A percentile compares a stretch with the other conserved stretches of the same genome.
Conservation (phyloP, 2,113 vertebrate species). For the Narcine bancroftii region DNA sequence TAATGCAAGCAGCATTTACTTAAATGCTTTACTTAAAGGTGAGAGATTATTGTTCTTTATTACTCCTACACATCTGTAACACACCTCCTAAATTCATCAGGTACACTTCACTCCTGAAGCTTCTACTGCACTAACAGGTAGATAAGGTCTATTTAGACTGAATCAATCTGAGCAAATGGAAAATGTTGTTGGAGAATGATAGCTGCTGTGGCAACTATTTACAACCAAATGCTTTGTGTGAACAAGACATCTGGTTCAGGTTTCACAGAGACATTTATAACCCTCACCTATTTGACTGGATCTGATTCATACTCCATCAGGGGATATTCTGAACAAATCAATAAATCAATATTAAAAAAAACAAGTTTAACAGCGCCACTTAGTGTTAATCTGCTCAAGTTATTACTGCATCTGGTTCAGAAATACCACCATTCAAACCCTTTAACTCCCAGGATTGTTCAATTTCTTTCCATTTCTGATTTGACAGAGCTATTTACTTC, state of each 20-base stretch:
- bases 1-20: background rate
- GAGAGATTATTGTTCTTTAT: background rate
- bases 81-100: no score
- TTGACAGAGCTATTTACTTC: background rate
- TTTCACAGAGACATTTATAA: constrained; percentile 9
- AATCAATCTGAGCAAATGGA: constrained; percentile 26
- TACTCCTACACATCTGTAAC: background rate
- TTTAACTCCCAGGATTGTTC: background rate
- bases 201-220: constrained; percentile 33
- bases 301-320: background rate
- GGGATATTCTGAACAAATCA: background rate
- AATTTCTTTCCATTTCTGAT: background rate
- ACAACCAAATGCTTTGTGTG: background rate
- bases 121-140: background rate
- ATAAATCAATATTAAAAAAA: background rate
- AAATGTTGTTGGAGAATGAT: constrained; percentile 8
- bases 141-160: constrained; percentile 31
- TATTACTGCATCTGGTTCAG: background rate
- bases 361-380: background rate
- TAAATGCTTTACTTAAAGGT: background rate
- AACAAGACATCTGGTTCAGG: constrained; percentile 25
- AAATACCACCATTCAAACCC: background rate
- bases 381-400: background rate
- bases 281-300: background rate
- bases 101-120: background rate